Evolutionary conservation across 2,797 vertebrate species (phyloP), one percentile per base, ranked within the genome.

Genomic region (Pterois miles): DNA sequence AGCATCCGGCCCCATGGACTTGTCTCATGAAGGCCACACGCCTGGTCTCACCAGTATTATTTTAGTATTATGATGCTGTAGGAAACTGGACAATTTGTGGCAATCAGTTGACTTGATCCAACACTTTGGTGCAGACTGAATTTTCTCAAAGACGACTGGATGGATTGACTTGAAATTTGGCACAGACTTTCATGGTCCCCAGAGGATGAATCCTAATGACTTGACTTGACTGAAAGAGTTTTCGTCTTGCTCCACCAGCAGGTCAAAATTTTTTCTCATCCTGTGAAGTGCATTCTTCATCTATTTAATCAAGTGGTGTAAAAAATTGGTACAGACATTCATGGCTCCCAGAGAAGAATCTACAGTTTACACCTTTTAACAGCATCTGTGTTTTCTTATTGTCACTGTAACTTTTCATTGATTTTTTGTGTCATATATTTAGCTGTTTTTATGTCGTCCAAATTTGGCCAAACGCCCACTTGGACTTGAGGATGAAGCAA

Each of bases 401-500:
- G 7, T 38, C 43, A 2, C 36, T 72, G 4, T 20, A 40, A 31
- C 56, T 4, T 8, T 52, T 53, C 7, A 27, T 65, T 54, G 18
- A 27, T 20, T 11, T 53, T 14, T 54, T 8, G 1, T 12, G 13
- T 38, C 12, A 14, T 3, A 14, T 50, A 14, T 38, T 50, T 6
- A 34, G 18, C 5, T 12, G 2, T 31, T 23, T 8, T 25, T 48
- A 48, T 48, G 43, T 18, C 43, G n/a, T 48, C 43, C 43, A 48
- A 46, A 46, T 46, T 20, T 46, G 43, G 43, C 43, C 18, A 46
- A 46, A 46, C 8, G 16, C 20, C 18, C 7, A 46, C 43, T 46
- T 20, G 43, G 43, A 46, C 0, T 46, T 46, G 7, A 20, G 43
- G 43, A 20, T 0, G 43, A 46, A 46, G 43, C 0, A 18, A 2